Evolutionary conservation across 1,140 invertebrate species (phyloP), one percentile per base, ranked within the genome.

Genomic region (Anastatus disparis): DNA sequence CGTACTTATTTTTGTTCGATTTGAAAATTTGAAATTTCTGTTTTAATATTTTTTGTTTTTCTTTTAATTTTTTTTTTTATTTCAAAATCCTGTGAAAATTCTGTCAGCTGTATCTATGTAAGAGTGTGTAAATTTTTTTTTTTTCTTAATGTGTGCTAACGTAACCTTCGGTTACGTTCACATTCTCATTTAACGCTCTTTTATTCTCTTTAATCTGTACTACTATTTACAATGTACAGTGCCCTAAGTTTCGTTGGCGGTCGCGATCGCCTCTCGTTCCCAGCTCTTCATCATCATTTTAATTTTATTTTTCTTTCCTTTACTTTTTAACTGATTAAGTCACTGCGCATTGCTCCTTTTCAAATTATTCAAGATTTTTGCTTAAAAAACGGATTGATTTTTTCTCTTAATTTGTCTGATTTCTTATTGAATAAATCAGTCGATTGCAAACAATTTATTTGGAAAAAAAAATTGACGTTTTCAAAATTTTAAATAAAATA

Each of bases 201-300:
- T 59, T 68, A 70, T 63, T 65, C 59, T 70, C 75, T 83, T 75
- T 78, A 72, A 77, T 74, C 81, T 82, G 58, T 67, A 67, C 56
- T 67, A 86, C 76, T 86, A 86, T 86, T 83, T 86, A 86, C 84
- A 86, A 85, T 84, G 78, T 85, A 85, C 83, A 85, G 77, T 79
- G 82, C 76, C 79, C 78, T 84, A 84, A 78, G 40, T 77, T 78
- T 74, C 63, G 73, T 59, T 73, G 76, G 73, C 71, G 69, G 74
- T 72, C 68, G 72, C 69, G 69, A 75, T 72, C 67, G 58, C 70
- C 50, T 74, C 67, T 70, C 64, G 53, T 29, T 70, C 66, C 35
- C 55, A 17, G 22, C 4, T 29, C 55, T 64, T 44, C 20, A 65
- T 69, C n/a, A n/a, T n/a, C n/a, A n/a, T n/a, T n/a, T n/a, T n/a